Evolutionary conservation across 2,888 invertebrate species (phyloP).

Genomic region (Drosophila nigricruria): DNA sequence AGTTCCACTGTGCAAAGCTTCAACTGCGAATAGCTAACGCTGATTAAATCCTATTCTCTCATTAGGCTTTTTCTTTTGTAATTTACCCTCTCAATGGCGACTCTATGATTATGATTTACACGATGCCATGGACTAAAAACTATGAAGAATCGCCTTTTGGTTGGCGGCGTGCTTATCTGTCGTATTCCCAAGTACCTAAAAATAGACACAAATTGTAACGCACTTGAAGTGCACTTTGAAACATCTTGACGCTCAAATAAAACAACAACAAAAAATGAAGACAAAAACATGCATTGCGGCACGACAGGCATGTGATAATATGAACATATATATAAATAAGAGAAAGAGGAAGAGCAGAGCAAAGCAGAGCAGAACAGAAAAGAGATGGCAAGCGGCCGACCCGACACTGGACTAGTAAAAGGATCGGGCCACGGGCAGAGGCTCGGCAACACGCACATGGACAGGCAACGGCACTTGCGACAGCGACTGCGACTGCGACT

Average conservation of each 20-base stretch:
- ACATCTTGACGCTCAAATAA: slow-evolving; percentile 72
- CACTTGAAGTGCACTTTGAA: slow-evolving; percentile 77
- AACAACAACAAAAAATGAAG: slow-evolving; percentile 35
- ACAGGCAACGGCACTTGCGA: background rate
- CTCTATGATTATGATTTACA: slow-evolving; percentile 15
- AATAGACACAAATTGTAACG: slow-evolving; percentile 70
- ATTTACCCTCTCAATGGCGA: slow-evolving; percentile 33
- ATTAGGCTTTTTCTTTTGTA: slow-evolving; percentile 57
- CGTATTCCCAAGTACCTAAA: slow-evolving; percentile 73
- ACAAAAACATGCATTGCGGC: slow-evolving; percentile 42
- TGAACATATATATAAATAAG: slow-evolving; percentile 4
- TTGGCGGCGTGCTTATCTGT: slow-evolving; percentile 36
- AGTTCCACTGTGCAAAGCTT: slow-evolving; percentile 24
- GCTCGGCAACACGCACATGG: slow-evolving; percentile 20
- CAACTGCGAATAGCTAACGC: background rate
- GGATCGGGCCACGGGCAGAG: slow-evolving; percentile 16
- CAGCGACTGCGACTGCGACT: slow-evolving; percentile 2
- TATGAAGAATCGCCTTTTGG: slow-evolving; percentile 17
- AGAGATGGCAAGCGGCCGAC: slow-evolving; percentile 12
- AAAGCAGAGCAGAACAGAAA: background rate
- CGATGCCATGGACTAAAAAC: background rate
- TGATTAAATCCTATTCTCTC: slow-evolving; percentile 37
- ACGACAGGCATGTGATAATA: slow-evolving; percentile 59
- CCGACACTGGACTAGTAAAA: slow-evolving; percentile 27
- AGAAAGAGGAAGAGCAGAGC: slow-evolving; percentile 9